phyloP scores from a whole-genome alignment of 2,888 invertebrate genomes.

The Luperina nickerlii region DNA sequence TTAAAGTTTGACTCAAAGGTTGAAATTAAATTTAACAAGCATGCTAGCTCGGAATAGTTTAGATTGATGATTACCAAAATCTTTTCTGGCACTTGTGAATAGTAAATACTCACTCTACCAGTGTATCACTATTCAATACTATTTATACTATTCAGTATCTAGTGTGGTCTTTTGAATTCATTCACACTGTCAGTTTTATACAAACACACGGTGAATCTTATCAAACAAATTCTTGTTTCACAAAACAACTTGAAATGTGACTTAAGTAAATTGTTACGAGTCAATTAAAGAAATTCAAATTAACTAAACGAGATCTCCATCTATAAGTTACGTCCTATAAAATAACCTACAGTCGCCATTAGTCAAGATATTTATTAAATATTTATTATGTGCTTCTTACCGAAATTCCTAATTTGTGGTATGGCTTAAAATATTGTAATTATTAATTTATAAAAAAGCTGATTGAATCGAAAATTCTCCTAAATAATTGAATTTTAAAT shows the following conservation, averaged over 20 bases:
- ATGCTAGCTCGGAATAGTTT: background rate
- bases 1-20: background rate
- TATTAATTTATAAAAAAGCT: constrained; percentile 40
- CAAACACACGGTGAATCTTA: background rate
- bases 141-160: too few species aligned
- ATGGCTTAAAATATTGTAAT: constrained; percentile 54
- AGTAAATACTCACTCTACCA: background rate
- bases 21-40: constrained; percentile 2
- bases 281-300: constrained; percentile 30
- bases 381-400: constrained; percentile 50
- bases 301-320: constrained; percentile 63
- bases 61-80: background rate
- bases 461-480: constrained; percentile 42
- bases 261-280: background rate
- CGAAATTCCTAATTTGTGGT: constrained; percentile 60
- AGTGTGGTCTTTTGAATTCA: background rate
- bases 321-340: constrained; percentile 36
- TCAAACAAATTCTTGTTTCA: background rate
- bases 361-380: constrained; percentile 39
- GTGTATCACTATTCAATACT: too few species aligned
- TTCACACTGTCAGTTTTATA: background rate
- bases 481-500: constrained; percentile 23
- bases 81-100: background rate
- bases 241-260: constrained; percentile 11
- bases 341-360: constrained; percentile 40